Conservation (phyloP, 2,113 vertebrate species). For the Sorex araneus region DNA sequence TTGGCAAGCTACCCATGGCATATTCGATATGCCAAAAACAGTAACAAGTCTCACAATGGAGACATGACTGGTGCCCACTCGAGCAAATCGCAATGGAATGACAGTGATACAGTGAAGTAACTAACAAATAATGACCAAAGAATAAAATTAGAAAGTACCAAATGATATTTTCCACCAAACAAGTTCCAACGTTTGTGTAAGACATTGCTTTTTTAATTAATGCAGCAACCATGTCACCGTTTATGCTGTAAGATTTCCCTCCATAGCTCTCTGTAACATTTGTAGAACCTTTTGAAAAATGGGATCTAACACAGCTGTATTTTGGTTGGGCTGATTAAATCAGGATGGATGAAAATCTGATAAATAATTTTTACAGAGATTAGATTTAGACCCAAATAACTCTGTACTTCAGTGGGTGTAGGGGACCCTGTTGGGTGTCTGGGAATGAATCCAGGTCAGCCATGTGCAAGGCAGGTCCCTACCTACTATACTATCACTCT, state of each 20-base stretch:
- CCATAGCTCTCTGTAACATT: neutral
- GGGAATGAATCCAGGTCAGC: too few species aligned
- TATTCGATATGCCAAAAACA: too few species aligned
- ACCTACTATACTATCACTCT: too few species aligned
- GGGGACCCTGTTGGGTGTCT: too few species aligned
- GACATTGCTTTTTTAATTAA: neutral
- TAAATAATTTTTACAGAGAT: neutral
- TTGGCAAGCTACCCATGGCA: too few species aligned
- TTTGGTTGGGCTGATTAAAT: neutral
- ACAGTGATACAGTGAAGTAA: too few species aligned
- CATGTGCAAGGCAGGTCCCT: too few species aligned
- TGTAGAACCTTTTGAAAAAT: neutral
- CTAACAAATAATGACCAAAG: neutral
- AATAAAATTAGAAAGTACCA: neutral
- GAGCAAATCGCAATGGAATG: too few species aligned
- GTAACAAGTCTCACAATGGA: too few species aligned
- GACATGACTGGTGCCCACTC: too few species aligned
- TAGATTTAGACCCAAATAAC: too few species aligned
- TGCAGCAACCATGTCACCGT: neutral
- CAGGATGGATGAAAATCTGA: neutral
- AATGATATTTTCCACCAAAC: slow-evolving; percentile 8
- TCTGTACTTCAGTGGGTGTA: too few species aligned
- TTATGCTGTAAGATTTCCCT: neutral
- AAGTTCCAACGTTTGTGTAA: slow-evolving; percentile 14
- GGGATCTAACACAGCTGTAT: neutral